These are phyloP conservation scores for Ianthella basta DNA, from an alignment of 37 sponge, comb jelly and placozoan genomes.

Conservation along the genomic window DNA sequence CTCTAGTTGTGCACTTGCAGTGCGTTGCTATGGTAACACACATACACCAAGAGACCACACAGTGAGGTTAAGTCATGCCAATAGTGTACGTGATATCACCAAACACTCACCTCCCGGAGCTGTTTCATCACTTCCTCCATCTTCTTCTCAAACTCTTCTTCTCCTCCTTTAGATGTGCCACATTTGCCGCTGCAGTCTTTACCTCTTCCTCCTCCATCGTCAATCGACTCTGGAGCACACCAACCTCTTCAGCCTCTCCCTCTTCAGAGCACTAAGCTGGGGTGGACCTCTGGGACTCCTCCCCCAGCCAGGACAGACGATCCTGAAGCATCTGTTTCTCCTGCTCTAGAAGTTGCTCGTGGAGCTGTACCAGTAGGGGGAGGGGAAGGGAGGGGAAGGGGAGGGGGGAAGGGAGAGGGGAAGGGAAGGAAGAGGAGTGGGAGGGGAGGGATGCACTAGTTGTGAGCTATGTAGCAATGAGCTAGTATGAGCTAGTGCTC, in stretches of 20 bases:
- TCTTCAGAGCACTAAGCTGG: too few relatives aligned
- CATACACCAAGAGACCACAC: neutral
- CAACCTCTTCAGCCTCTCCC: neutral
- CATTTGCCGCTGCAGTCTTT: neutral
- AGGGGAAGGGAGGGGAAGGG: neutral
- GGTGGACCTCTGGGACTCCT: slow-evolving; percentile 52
- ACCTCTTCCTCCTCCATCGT: neutral
- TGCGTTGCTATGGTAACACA: slow-evolving; percentile 26
- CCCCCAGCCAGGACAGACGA: slow-evolving; percentile 65
- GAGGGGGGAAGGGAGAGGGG: neutral
- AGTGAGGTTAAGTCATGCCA: too few relatives aligned
- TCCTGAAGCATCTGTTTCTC: slow-evolving; percentile 58
- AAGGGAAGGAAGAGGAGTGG: neutral
- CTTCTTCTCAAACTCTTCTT: slow-evolving; percentile 48
- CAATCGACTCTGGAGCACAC: neutral
- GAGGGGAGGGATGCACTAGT: neutral
- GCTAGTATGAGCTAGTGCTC: neutral
- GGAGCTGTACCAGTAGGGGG: slow-evolving; percentile 38
- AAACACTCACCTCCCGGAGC: slow-evolving; percentile 30
- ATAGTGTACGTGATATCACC: too few relatives aligned
- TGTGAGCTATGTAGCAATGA: too few relatives aligned
- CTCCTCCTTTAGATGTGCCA: slow-evolving; percentile 28
- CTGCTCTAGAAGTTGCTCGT: slow-evolving; percentile 67
- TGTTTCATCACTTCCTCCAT: slow-evolving; percentile 26
- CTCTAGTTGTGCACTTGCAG: slow-evolving; percentile 38